Percentiles rank a stretch among this genome's conserved stretches.
These are phyloP conservation scores for Caenorhabditis virilis DNA, from an alignment of 2,888 invertebrate genomes.

Conservation along the genomic window DNA sequence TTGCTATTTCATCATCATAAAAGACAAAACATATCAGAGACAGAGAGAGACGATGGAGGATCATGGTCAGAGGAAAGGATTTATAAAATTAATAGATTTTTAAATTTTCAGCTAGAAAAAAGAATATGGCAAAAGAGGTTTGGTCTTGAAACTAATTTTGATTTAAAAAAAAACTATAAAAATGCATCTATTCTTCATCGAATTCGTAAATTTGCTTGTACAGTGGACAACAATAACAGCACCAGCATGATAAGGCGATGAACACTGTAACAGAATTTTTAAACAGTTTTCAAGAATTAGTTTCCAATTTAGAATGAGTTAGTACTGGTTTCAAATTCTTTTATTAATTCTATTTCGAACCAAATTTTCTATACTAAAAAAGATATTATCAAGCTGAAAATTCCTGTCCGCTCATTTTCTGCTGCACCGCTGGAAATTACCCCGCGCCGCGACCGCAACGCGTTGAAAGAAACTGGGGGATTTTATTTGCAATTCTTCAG, in stretches of 20 bases:
- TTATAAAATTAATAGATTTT: not conserved
- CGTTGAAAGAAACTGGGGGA: no score
- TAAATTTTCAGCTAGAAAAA: no score
- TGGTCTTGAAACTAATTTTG: not conserved
- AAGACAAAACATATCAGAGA: not conserved
- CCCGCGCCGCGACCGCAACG: no score
- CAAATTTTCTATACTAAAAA: not conserved
- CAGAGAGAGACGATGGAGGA: constrained; percentile 2
- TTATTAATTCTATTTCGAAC: not conserved
- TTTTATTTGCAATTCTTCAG: no score
- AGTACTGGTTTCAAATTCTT: not conserved
- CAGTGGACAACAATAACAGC: constrained; percentile 68
- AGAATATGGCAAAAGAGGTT: not conserved
- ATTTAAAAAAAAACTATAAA: not conserved
- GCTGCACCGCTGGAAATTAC: no score
- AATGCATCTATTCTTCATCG: constrained; percentile 50
- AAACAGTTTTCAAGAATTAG: no score
- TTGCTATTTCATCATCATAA: not conserved
- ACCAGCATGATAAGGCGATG: constrained; percentile 68
- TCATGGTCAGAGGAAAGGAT: not conserved
- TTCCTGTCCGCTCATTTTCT: no score
- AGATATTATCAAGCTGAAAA: constrained; percentile 1
- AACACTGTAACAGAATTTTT: constrained; percentile 67
- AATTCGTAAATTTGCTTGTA: constrained; percentile 66
- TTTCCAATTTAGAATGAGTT: not conserved